Percentiles rank a stretch among this genome's conserved stretches.
Conservation (phyloP, 1,140 invertebrate genomes). For the Dendrolimus kikuchii region DNA sequence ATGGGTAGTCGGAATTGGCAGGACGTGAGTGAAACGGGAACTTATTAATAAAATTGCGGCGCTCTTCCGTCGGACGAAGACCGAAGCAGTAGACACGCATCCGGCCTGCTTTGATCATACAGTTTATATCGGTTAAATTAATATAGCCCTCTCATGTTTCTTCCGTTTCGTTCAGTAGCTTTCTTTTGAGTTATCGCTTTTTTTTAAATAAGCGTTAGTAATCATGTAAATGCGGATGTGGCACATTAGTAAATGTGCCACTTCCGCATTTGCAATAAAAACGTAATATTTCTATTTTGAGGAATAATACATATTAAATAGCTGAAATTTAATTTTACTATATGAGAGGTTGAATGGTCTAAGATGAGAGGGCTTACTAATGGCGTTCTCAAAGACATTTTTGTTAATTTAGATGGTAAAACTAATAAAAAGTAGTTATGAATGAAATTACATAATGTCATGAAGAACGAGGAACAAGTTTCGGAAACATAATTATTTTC, state of each 20-base stretch:
- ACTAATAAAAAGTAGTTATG: constrained; percentile 1
- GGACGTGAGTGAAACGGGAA: constrained; percentile 59
- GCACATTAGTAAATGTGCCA: too few relatives aligned
- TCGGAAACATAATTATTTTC: too few relatives aligned
- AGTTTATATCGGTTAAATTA: constrained; percentile 31
- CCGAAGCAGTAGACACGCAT: constrained; percentile 35
- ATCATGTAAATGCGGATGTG: too few relatives aligned
- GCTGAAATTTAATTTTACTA: too few relatives aligned
- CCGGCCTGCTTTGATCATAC: constrained; percentile 54
- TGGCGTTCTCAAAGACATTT: background rate
- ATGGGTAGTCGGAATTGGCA: constrained; percentile 31
- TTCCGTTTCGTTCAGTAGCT: background rate
- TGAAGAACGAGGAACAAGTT: too few relatives aligned
- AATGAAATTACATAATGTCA: background rate
- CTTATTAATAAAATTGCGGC: constrained; percentile 63
- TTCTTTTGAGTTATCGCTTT: too few relatives aligned
- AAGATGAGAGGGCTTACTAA: too few relatives aligned
- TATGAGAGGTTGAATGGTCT: too few relatives aligned
- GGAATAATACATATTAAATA: too few relatives aligned
- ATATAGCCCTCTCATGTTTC: constrained; percentile 5
- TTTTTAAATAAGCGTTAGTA: too few relatives aligned
- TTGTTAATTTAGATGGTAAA: constrained; percentile 1
- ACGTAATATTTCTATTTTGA: too few relatives aligned
- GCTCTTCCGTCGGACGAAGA: constrained; percentile 48
- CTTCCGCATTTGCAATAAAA: too few relatives aligned